Conservation (phyloP, 2,888 invertebrate genomes). For the Apamea monoglypha region DNA sequence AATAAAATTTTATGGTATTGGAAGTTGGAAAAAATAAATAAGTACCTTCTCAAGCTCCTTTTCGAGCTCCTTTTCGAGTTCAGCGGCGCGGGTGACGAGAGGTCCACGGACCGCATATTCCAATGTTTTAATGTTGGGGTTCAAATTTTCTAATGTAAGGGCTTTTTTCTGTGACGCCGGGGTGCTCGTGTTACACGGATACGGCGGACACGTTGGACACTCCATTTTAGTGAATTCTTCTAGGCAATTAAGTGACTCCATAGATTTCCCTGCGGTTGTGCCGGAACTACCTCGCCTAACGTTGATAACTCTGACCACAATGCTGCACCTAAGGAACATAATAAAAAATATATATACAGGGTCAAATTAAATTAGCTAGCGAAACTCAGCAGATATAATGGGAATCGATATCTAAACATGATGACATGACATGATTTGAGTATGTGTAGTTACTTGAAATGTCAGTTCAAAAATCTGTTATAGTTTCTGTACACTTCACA, state of each 20-base stretch:
- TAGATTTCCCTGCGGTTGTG: slow-evolving; percentile 5
- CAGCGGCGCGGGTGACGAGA: slow-evolving; percentile 96
- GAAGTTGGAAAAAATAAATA: slow-evolving; percentile 73
- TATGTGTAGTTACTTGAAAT: too few relatives aligned
- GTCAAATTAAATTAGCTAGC: too few relatives aligned
- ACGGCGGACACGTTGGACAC: background rate
- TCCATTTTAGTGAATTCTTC: background rate
- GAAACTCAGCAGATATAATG: too few relatives aligned
- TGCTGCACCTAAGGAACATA: slow-evolving; percentile 61
- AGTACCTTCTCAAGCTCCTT: slow-evolving; percentile 92
- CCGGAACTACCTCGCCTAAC: slow-evolving; percentile 49
- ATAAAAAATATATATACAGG: background rate
- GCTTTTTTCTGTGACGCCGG: slow-evolving; percentile 76
- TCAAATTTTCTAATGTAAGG: slow-evolving; percentile 93
- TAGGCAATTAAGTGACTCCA: background rate
- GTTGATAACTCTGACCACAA: slow-evolving; percentile 64
- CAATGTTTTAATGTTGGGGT: slow-evolving; percentile 96
- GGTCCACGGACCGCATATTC: slow-evolving; percentile 99
- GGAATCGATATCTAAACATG: too few relatives aligned
- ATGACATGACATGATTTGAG: too few relatives aligned
- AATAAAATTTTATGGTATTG: too few relatives aligned
- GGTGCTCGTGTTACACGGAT: slow-evolving; percentile 34
- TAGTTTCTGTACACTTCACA: too few relatives aligned
- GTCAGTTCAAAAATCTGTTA: too few relatives aligned
- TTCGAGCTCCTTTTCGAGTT: slow-evolving; percentile 98